phyloP scores from a whole-genome alignment of 2,888 invertebrate genomes.

The Axea sp. region DNA sequence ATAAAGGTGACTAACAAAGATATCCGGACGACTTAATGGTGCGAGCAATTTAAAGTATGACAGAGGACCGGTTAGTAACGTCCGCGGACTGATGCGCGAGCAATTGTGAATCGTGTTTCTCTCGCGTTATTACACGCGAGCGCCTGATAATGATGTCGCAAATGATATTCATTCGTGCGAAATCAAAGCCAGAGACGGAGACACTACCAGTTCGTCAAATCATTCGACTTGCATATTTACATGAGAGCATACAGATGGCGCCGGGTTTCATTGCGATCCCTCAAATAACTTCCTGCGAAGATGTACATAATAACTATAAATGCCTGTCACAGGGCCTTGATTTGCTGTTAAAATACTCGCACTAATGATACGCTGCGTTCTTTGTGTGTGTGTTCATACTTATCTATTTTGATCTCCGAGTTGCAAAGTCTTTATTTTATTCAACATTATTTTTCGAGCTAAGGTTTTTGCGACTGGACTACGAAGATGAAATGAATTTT shows the following conservation, averaged over 20 bases:
- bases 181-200: slow-evolving; percentile 16
- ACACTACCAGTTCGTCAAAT: slow-evolving; percentile 3
- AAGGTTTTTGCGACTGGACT: too few species aligned
- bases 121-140: slow-evolving; percentile 44
- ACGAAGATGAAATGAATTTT: too few species aligned
- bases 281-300: slow-evolving; percentile 72
- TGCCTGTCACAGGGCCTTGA: slow-evolving; percentile 69
- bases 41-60: slow-evolving; percentile 49
- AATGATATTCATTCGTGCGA: slow-evolving; percentile 43
- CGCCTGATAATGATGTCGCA: slow-evolving; percentile 58
- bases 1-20: slow-evolving; percentile 26
- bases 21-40: slow-evolving; percentile 44
- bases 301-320: slow-evolving; percentile 72
- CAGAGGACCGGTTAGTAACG: slow-evolving; percentile 40
- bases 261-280: slow-evolving; percentile 68
- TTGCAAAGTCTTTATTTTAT: too few species aligned
- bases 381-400: slow-evolving; percentile 43
- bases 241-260: slow-evolving; percentile 65
- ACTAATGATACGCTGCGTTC: slow-evolving; percentile 64
- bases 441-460: too few species aligned
- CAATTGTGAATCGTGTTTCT: slow-evolving; percentile 43
- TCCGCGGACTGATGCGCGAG: slow-evolving; percentile 44
- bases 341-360: slow-evolving; percentile 62
- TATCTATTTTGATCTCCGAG: slow-evolving; percentile 4
- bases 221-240: slow-evolving; percentile 68